A percentile compares a stretch with the other conserved stretches of the same genome.
Conservation (phyloP, 2,113 vertebrate species). For the Crotalus viridis region DNA sequence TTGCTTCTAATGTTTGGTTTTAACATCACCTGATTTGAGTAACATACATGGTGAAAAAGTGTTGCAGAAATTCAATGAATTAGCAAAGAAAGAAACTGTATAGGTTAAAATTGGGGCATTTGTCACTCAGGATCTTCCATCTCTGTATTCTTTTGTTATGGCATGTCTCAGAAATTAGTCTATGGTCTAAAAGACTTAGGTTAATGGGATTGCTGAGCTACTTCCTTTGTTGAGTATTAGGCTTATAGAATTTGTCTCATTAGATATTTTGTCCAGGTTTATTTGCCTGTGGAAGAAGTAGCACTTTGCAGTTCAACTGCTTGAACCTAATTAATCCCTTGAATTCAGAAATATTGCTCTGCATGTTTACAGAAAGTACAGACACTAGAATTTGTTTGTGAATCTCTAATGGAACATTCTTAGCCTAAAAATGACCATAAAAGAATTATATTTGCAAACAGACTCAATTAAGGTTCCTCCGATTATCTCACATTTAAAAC, state of each 20-base stretch:
- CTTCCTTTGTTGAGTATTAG: background rate
- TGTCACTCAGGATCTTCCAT: background rate
- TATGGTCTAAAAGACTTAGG: background rate
- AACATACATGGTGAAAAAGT: background rate
- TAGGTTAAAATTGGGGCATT: background rate
- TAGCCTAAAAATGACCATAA: background rate
- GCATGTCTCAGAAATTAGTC: background rate
- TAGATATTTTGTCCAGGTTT: constrained; percentile 2
- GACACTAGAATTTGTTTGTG: background rate
- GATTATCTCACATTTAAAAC: constrained; percentile 14
- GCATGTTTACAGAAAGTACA: background rate
- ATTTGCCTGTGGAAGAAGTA: background rate
- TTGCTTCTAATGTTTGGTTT: background rate
- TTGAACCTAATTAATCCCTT: background rate
- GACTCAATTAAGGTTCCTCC: background rate
- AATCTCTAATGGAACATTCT: background rate
- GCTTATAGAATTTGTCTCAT: background rate
- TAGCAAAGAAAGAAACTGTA: background rate
- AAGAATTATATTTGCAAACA: background rate
- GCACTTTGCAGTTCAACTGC: background rate
- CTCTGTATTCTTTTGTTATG: background rate
- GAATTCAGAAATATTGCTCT: constrained; percentile 2
- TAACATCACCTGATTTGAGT: background rate
- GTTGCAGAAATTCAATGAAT: background rate
- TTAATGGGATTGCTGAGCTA: background rate